A percentile compares a stretch with the other conserved stretches of the same genome.
These are phyloP conservation scores for Sweltsa coloradensis DNA, from an alignment of 1,140 invertebrate species.

Conservation along the genomic window DNA sequence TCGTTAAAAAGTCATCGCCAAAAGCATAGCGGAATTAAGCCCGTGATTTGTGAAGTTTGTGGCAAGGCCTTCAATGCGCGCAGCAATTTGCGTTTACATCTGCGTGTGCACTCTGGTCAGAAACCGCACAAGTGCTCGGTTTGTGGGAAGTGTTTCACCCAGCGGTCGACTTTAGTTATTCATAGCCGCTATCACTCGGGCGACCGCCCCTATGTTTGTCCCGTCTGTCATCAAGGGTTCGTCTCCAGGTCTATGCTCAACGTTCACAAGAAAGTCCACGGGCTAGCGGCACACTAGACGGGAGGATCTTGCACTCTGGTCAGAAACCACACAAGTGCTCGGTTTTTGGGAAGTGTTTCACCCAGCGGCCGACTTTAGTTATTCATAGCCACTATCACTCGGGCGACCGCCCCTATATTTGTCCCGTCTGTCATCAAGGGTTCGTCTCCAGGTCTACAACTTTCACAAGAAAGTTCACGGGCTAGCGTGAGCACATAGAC, in stretches of 20 bases:
- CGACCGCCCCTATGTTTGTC: constrained; percentile 47
- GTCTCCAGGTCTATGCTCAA: constrained; percentile 36
- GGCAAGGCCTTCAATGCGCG: constrained; percentile 9
- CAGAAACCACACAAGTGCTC: constrained; percentile 35
- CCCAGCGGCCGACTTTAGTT: constrained; percentile 35
- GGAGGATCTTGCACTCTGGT: constrained; percentile 12
- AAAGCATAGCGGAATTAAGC: constrained; percentile 1
- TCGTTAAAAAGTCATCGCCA: constrained; percentile 3
- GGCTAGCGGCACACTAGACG: constrained; percentile 1
- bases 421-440: constrained; percentile 23
- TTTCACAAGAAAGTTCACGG: too few species aligned
- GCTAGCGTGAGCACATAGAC: too few species aligned
- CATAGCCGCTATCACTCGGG: constrained; percentile 31
- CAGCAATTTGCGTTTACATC: constrained; percentile 16
- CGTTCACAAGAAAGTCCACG: constrained; percentile 7
- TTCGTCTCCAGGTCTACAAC: constrained; percentile 19
- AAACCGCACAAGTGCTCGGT: constrained; percentile 53
- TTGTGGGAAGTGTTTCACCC: constrained; percentile 56
- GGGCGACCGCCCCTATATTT: constrained; percentile 57
- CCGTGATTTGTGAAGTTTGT: constrained; percentile 11
- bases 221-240: constrained; percentile 50
- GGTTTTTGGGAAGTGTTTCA: constrained; percentile 31
- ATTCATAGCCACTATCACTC: constrained; percentile 60
- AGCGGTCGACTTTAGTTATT: constrained; percentile 34
- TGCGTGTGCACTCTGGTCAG: constrained; percentile 44